A percentile compares a stretch with the other conserved stretches of the same genome.
phyloP scores from a whole-genome alignment of 2,797 vertebrate species.

The Lacerta agilis region DNA sequence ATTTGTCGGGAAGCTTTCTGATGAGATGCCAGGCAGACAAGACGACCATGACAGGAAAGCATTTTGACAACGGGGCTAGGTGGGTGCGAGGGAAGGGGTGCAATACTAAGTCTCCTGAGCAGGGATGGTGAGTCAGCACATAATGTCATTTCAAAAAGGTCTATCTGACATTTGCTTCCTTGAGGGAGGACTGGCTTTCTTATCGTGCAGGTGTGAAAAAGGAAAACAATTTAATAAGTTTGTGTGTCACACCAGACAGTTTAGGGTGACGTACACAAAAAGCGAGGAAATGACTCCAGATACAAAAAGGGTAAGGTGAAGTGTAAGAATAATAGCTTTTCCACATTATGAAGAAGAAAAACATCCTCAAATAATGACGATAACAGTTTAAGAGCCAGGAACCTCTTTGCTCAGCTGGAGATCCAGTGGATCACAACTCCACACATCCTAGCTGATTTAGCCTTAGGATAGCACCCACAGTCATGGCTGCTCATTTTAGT shows the following conservation, averaged over 20 bases:
- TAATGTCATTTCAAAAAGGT: slow-evolving; percentile 36
- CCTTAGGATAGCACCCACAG: too few relatives aligned
- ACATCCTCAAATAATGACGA: background rate
- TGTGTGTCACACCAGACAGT: slow-evolving; percentile 57
- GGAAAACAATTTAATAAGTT: slow-evolving; percentile 16
- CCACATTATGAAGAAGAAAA: background rate
- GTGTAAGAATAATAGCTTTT: background rate
- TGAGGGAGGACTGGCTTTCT: slow-evolving; percentile 44
- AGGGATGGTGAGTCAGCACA: slow-evolving; percentile 30
- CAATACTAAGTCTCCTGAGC: background rate
- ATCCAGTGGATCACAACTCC: too few relatives aligned
- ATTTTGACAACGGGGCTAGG: slow-evolving; percentile 26
- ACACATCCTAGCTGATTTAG: too few relatives aligned
- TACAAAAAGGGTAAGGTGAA: slow-evolving; percentile 36
- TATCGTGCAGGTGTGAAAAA: slow-evolving; percentile 45
- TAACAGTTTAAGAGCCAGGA: too few relatives aligned
- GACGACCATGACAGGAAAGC: background rate
- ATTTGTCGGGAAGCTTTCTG: slow-evolving; percentile 43
- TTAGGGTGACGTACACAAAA: slow-evolving; percentile 34
- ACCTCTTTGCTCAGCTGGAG: too few relatives aligned
- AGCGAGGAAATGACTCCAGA: slow-evolving; percentile 49
- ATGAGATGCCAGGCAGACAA: slow-evolving; percentile 29
- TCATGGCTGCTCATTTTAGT: too few relatives aligned
- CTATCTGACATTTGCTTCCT: slow-evolving; percentile 54
- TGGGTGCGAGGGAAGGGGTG: background rate